Percentiles rank a stretch among this genome's conserved stretches.
phyloP scores from a whole-genome alignment of 2,797 vertebrate species.

The Luscinia megarhynchos region DNA sequence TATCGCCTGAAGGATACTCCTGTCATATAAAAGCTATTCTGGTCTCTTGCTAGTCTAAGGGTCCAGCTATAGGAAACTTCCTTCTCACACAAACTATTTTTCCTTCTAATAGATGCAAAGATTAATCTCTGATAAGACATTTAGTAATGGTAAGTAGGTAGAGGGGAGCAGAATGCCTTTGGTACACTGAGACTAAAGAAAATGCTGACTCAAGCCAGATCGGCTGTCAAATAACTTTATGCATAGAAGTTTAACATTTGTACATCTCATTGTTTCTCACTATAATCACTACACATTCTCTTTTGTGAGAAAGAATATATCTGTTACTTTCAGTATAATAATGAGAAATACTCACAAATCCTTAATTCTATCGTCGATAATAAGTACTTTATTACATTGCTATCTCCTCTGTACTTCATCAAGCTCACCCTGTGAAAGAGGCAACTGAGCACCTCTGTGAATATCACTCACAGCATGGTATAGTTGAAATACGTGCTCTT shows the following conservation, averaged over 20 bases:
- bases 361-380: neutral
- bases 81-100: neutral
- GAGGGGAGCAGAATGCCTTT: neutral
- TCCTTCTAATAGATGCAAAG: slow-evolving; percentile 1
- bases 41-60: neutral
- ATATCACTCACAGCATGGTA: neutral
- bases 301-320: neutral
- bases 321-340: neutral
- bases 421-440: neutral
- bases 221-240: neutral
- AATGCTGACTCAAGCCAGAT: neutral
- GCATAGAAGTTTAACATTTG: neutral
- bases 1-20: neutral
- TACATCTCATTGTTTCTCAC: neutral
- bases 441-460: neutral
- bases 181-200: neutral
- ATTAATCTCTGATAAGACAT: neutral
- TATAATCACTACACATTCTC: neutral
- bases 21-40: neutral
- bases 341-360: neutral
- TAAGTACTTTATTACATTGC: neutral
- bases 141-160: neutral
- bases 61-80: neutral
- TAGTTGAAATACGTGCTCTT: neutral
- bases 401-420: neutral